These are phyloP conservation scores for Gadopsis marmoratus DNA, from an alignment of 2,797 vertebrate species.

Conservation along the genomic window DNA sequence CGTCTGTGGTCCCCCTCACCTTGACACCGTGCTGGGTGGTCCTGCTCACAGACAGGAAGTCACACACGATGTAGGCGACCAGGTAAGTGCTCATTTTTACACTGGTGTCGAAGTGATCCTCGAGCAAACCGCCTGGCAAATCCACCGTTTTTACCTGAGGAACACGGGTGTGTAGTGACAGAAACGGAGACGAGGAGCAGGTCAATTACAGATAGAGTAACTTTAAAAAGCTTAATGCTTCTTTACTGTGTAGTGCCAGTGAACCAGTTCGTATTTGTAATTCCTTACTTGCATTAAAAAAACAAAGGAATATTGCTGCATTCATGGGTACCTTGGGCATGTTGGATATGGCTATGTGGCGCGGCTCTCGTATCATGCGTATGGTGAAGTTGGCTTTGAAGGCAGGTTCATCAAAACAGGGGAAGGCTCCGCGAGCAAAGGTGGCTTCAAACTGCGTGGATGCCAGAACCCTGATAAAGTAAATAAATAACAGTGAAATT, in stretches of 20 bases:
- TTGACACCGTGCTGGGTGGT: slow-evolving; percentile 88
- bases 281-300: neutral
- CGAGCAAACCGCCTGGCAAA: slow-evolving; percentile 85
- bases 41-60: slow-evolving; percentile 92
- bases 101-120: slow-evolving; percentile 92
- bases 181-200: neutral
- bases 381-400: slow-evolving; percentile 92
- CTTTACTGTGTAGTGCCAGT: neutral
- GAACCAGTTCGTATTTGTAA: neutral
- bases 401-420: slow-evolving; percentile 94
- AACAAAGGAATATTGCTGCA: neutral
- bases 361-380: slow-evolving; percentile 85
- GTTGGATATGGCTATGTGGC: slow-evolving; percentile 90
- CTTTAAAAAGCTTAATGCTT: neutral
- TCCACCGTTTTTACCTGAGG: slow-evolving; percentile 87
- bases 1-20: slow-evolving; percentile 75
- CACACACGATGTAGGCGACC: slow-evolving; percentile 93
- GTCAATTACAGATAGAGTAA: neutral
- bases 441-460: slow-evolving; percentile 94
- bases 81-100: slow-evolving; percentile 96
- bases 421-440: slow-evolving; percentile 91
- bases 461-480: slow-evolving; percentile 84
- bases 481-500: neutral
- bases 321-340: slow-evolving; percentile 88
- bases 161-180: neutral